Evolutionary conservation across 2,797 vertebrate species (phyloP), one percentile per base, ranked within the genome.

Genomic region (Chiloscyllium punctatum): DNA sequence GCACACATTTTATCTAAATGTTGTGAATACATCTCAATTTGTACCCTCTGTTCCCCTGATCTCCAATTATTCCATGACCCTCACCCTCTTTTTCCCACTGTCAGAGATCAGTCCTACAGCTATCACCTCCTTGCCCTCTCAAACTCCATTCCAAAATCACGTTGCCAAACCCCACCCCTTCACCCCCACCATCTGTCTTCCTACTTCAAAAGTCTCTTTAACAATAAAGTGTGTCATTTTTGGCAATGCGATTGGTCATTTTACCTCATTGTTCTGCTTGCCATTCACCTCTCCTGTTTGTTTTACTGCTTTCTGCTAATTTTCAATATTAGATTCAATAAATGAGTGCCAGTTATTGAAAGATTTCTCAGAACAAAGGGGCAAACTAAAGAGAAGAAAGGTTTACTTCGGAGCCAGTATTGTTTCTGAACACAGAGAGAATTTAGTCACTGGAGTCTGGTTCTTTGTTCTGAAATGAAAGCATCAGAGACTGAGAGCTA

Each of bases 11-110:
- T 72, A 71, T 57, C 57, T 95, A 48, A 77, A 74, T 51, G 71
- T 77, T 95, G n/a, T 69, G 90, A 92, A 92, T 92, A 92, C n/a
- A 69, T 92, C 90, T 68, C 90, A 92, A 92, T 92, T n/a, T 92
- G 62, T 69, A 37, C 62, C 69, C 30, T 21, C 90, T 37, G 30
- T 68, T 68, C n/a, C 33, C 7, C n/a, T 66, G 57, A 68, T n/a
- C 57, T 62, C 18, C 2, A 66, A 42, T 69, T 23, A 69, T 7
- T 25, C n/a, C 21, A 37, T 23, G n/a, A 37, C 82, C 37, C 42
- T 42, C 42, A 48, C 6, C 79, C n/a, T 42, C 79, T 21, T 37
- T 23, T 25, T 42, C 48, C 21, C 16, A 7, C 7, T 42, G 25
- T 21, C 16, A 21, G 82, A 84, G 37, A 23, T 69, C 66, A 92